Evolutionary conservation across 2,113 vertebrate species (phyloP).

Genomic region (Campylorhamphus procurvoides): DNA sequence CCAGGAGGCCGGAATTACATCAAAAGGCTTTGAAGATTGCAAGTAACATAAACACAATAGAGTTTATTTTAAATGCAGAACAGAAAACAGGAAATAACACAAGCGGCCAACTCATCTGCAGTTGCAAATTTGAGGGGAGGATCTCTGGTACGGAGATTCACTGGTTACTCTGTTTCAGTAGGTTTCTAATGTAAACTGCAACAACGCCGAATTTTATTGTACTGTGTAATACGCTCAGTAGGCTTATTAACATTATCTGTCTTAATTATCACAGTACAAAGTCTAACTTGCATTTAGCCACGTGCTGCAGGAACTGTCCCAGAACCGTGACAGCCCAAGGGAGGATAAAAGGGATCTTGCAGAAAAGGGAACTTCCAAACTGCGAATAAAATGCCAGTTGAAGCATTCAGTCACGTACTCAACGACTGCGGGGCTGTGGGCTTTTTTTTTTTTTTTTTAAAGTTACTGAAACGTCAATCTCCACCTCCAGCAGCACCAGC

Average conservation of each 20-base stretch:
- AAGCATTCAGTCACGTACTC: fast-evolving
- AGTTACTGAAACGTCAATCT: background rate
- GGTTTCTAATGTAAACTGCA: background rate
- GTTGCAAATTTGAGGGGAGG: background rate
- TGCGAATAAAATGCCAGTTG: background rate
- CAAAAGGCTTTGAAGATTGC: background rate
- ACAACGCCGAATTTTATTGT: background rate
- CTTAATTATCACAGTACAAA: background rate
- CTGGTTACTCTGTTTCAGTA: fast-evolving
- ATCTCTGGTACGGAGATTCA: background rate
- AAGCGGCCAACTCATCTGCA: fast-evolving
- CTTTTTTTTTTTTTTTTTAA: background rate
- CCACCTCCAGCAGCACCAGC: background rate
- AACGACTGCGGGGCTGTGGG: background rate
- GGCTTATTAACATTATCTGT: background rate
- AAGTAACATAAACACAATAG: fast-evolving
- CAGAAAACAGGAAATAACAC: background rate
- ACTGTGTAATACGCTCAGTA: fast-evolving
- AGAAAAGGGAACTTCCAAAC: background rate
- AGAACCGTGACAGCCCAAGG: fast-evolving
- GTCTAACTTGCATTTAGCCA: background rate
- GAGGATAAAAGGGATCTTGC: fast-evolving
- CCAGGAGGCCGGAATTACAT: background rate
- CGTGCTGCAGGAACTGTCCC: too few species aligned
- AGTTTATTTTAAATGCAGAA: background rate